Conservation (phyloP, 2,113 vertebrate species). For the Misgurnus anguillicaudatus region DNA sequence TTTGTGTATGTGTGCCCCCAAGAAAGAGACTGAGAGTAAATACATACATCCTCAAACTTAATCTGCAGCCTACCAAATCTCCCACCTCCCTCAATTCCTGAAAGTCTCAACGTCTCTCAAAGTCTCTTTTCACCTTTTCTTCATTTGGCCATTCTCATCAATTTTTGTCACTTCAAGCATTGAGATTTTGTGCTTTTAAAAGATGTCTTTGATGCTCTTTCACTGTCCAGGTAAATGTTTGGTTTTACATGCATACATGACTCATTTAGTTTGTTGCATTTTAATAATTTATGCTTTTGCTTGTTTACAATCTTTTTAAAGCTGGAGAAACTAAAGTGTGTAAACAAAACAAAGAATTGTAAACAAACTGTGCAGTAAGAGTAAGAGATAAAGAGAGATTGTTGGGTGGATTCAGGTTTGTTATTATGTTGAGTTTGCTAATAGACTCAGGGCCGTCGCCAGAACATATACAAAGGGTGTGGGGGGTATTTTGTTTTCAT, state of each 20-base stretch:
- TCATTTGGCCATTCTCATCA: slow-evolving; percentile 8
- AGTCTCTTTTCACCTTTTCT: neutral
- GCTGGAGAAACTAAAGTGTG: neutral
- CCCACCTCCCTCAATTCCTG: neutral
- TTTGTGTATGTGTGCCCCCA: neutral
- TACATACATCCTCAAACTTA: slow-evolving; percentile 6
- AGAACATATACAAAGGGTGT: too few relatives aligned
- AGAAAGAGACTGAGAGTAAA: neutral
- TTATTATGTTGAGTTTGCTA: too few relatives aligned
- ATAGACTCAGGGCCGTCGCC: too few relatives aligned
- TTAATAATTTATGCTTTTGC: neutral
- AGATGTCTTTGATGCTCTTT: neutral
- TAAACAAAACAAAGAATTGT: too few relatives aligned
- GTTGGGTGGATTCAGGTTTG: too few relatives aligned
- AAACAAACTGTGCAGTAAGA: neutral
- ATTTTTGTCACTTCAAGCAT: slow-evolving; percentile 6
- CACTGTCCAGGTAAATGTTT: neutral
- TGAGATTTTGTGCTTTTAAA: neutral
- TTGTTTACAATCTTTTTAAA: neutral
- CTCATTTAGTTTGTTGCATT: neutral
- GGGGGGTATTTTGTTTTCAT: too few relatives aligned
- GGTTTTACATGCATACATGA: too few relatives aligned
- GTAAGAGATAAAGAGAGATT: too few relatives aligned
- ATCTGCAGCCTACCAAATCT: neutral
- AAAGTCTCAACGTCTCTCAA: neutral